Percentiles rank a stretch among this genome's conserved stretches.
Conservation (phyloP, 2,888 invertebrate species). For the Proisotoma minuta region DNA sequence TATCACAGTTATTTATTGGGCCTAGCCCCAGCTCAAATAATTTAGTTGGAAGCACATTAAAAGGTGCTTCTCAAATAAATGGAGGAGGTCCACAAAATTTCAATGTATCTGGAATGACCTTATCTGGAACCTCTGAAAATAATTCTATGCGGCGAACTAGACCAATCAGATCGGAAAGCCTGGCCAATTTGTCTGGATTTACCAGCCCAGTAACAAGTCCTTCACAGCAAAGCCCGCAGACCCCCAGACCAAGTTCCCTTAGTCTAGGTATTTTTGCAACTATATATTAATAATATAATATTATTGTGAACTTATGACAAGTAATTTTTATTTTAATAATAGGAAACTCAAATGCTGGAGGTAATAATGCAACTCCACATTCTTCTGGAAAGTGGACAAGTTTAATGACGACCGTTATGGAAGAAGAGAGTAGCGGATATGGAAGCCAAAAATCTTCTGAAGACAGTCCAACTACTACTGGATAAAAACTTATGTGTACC, state of each 20-base stretch:
- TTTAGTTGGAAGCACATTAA: slow-evolving; percentile 29
- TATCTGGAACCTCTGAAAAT: slow-evolving; percentile 16
- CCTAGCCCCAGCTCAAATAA: slow-evolving; percentile 27
- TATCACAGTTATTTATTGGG: slow-evolving; percentile 62
- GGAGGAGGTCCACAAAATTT: slow-evolving; percentile 12
- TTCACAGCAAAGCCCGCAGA: slow-evolving; percentile 41
- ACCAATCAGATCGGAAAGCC: slow-evolving; percentile 46
- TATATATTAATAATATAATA: not conserved
- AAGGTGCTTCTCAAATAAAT: slow-evolving; percentile 25
- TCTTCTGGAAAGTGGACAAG: slow-evolving; percentile 46
- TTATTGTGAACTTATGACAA: not conserved
- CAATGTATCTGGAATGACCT: slow-evolving; percentile 20
- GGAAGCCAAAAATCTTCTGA: slow-evolving; percentile 46
- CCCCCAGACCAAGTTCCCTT: slow-evolving; percentile 44
- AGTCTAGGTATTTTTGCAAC: slow-evolving; percentile 35
- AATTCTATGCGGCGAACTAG: slow-evolving; percentile 33
- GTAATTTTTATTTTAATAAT: not conserved
- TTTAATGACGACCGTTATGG: slow-evolving; percentile 46
- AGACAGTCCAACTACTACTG: slow-evolving; percentile 44
- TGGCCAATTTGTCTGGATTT: slow-evolving; percentile 45
- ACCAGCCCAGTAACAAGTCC: slow-evolving; percentile 36
- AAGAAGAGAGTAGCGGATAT: slow-evolving; percentile 47
- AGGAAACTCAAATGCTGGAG: slow-evolving; percentile 36
- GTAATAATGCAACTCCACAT: slow-evolving; percentile 39
- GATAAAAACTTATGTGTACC: slow-evolving; percentile 11